Conservation (phyloP, 2,113 vertebrate species). For the Spizaetus ornatus region DNA sequence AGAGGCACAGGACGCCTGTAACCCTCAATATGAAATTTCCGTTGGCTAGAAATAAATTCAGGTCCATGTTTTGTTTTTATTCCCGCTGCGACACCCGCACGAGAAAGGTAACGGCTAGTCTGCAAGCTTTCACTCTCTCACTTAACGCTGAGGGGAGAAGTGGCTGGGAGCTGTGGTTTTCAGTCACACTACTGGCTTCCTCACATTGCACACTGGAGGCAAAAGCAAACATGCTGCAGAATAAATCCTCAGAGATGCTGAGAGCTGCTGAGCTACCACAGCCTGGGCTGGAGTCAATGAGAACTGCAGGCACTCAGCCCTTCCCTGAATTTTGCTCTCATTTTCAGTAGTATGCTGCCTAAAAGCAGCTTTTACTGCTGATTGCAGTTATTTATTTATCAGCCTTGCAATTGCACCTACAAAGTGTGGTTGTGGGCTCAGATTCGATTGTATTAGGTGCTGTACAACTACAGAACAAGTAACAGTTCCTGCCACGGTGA, state of each 20-base stretch:
- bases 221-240: not conserved
- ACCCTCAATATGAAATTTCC: slow-evolving; percentile 67
- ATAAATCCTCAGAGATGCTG: slow-evolving; percentile 18
- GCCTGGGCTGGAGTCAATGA: not conserved
- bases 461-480: not conserved
- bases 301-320: not conserved
- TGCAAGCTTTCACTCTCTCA: slow-evolving; percentile 21
- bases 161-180: slow-evolving; percentile 41
- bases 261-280: slow-evolving; percentile 9
- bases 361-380: not conserved
- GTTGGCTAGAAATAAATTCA: slow-evolving; percentile 61
- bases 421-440: not conserved
- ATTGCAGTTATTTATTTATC: not conserved
- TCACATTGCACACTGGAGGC: not conserved
- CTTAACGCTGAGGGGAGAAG: slow-evolving; percentile 19
- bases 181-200: slow-evolving; percentile 4
- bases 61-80: slow-evolving; percentile 55
- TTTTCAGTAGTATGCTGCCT: not conserved
- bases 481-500: not conserved
- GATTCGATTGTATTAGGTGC: not conserved
- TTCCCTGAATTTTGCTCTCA: not conserved
- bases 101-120: not conserved
- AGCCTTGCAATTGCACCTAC: not conserved
- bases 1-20: slow-evolving; percentile 66
- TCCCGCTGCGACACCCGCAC: not conserved